Evolutionary conservation across 2,888 invertebrate species (phyloP), one percentile per base, ranked within the genome.

Genomic region (Sarcophaga rosellei): DNA sequence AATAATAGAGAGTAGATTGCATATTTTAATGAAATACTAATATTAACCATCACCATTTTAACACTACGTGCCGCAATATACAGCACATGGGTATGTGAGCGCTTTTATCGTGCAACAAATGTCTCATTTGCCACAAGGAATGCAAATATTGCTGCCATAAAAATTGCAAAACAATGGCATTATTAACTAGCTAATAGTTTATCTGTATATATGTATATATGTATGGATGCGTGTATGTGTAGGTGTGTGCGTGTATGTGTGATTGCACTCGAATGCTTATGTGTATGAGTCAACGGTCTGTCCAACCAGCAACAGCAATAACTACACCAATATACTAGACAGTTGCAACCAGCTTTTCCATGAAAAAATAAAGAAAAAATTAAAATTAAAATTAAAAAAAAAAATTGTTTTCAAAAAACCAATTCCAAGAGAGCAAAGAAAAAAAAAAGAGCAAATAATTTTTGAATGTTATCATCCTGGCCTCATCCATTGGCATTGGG

Each of bases 131-230:
- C 47, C 68, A 65, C 68, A 63, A 59, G 63, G 69, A 44, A 65
- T 21, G 35, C 69, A 62, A 47, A 65, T 59, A 76, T 65, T 76
- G 78, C 59, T 75, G 78, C 66, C 57, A 68, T 70, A 82, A 62
- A 59, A 62, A 23, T 53, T 53, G 47, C 53, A 74, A 69, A 77
- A 78, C 57, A 72, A 82, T 84, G 86, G 81, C 77, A 84, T 86
- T 75, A 73, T 66, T 86, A 86, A 86, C 17, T 77, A 84, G 86
- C 81, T 86, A 86, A 84, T 81, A 86, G 44, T 65, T 62, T 68
- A 20, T 74, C 25, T 78, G 68, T 76, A 23, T 53, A 47, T 25
- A 45, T 8, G 44, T 21, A 21, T 68, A 23, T 45, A 25, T 77
- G 12, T 15, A 5, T 59, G 20, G 11, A 20, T 59, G 6, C 4